These are phyloP conservation scores for Fringilla coelebs DNA, from an alignment of 2,797 vertebrate genomes.

Conservation along the genomic window DNA sequence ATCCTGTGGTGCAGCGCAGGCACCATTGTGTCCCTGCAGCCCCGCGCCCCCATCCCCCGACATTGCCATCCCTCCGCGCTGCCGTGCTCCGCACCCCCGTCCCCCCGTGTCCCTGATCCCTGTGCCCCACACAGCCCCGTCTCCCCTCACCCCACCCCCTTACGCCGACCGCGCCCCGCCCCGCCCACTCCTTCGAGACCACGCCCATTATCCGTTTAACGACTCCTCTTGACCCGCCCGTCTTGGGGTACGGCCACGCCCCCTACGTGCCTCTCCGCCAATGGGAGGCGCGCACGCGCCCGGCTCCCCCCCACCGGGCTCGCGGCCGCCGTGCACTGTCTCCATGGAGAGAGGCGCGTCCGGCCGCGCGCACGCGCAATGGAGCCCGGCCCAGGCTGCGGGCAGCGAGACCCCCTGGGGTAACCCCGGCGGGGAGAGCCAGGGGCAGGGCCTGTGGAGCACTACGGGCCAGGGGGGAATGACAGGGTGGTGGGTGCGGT, in stretches of 20 bases:
- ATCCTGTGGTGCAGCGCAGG: too few species aligned
- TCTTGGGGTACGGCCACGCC: accelerated
- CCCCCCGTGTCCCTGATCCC: too few species aligned
- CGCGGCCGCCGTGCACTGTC: neutral
- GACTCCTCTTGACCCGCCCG: accelerated
- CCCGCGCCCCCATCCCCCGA: too few species aligned
- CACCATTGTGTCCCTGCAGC: too few species aligned
- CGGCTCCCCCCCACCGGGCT: neutral
- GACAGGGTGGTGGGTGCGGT: neutral
- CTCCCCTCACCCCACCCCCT: neutral
- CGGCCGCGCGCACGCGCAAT: neutral
- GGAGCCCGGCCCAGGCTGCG: neutral
- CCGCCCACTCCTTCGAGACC: accelerated
- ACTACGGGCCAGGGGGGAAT: too few species aligned
- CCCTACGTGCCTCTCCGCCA: neutral
- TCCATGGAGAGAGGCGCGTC: neutral
- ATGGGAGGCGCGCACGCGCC: accelerated
- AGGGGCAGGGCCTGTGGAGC: too few species aligned
- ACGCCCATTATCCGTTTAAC: accelerated
- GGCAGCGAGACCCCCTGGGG: neutral
- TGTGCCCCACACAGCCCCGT: too few species aligned
- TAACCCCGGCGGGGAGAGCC: neutral
- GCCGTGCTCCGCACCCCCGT: too few species aligned
- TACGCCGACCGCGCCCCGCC: accelerated
- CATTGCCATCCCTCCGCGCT: too few species aligned